Conservation (phyloP, 2,113 vertebrate genomes). For the Antennarius striatus region DNA sequence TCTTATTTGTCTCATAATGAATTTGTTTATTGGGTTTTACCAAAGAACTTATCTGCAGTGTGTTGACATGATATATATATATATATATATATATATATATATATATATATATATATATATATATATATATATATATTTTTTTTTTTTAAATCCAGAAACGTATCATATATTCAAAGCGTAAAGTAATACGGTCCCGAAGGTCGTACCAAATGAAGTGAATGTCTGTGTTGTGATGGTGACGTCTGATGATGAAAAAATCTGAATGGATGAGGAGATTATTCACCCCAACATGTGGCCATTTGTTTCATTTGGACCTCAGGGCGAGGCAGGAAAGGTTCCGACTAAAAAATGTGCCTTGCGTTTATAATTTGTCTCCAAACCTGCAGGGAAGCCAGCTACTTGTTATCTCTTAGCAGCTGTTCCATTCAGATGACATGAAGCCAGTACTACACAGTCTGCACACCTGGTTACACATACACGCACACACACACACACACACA, state of each 20-base stretch:
- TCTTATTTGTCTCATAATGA: neutral
- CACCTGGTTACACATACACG: slow-evolving; percentile 41
- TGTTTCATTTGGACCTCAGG: slow-evolving; percentile 13
- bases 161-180: too few relatives aligned
- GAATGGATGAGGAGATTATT: slow-evolving; percentile 20
- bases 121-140: too few relatives aligned
- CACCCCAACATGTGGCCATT: slow-evolving; percentile 8
- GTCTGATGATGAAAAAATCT: neutral
- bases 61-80: too few relatives aligned
- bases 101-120: too few relatives aligned
- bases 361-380: slow-evolving; percentile 55
- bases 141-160: too few relatives aligned
- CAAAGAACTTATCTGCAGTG: too few relatives aligned
- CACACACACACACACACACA: slow-evolving; percentile 19
- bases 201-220: neutral
- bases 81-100: too few relatives aligned
- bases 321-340: slow-evolving; percentile 34
- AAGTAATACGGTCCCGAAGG: too few relatives aligned
- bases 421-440: slow-evolving; percentile 52
- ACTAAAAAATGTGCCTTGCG: slow-evolving; percentile 38
- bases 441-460: slow-evolving; percentile 26
- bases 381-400: slow-evolving; percentile 42
- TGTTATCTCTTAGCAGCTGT: slow-evolving; percentile 59
- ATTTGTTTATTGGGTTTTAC: too few relatives aligned
- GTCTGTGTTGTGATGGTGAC: neutral